These are phyloP conservation scores for Fregata magnificens DNA, from an alignment of 2,113 vertebrate species.

Conservation along the genomic window DNA sequence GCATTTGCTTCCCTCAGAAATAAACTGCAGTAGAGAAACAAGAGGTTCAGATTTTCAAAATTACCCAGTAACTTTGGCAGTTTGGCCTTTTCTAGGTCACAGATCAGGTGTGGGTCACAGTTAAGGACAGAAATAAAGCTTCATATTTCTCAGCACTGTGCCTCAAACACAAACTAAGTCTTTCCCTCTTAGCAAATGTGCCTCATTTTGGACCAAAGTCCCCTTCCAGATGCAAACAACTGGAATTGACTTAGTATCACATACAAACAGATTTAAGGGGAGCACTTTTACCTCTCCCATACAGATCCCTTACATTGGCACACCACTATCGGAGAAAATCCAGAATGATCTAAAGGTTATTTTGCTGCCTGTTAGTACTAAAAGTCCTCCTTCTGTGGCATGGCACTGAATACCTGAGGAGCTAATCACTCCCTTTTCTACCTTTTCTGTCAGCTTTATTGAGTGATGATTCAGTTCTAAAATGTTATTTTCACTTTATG, in stretches of 20 bases:
- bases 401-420: background rate
- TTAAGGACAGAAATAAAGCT: background rate
- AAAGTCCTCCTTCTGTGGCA: background rate
- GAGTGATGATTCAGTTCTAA: constrained; percentile 51
- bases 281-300: background rate
- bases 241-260: background rate
- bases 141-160: background rate
- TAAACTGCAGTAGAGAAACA: background rate
- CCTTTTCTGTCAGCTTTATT: constrained; percentile 4
- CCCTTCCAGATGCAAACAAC: background rate
- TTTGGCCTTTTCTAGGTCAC: background rate
- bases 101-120: background rate
- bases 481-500: constrained; percentile 41
- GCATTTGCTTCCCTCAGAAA: background rate
- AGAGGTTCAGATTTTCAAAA: background rate
- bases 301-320: background rate
- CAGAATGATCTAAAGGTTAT: background rate
- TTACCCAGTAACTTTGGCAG: background rate
- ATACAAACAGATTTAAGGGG: background rate
- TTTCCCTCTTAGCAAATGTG: background rate
- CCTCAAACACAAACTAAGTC: background rate
- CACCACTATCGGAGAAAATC: background rate
- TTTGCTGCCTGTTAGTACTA: background rate
- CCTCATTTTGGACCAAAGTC: background rate
- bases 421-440: background rate